A percentile compares a stretch with the other conserved stretches of the same genome.
These are phyloP conservation scores for Conops quadrifasciatus DNA, from an alignment of 2,888 invertebrate genomes.

Conservation along the genomic window DNA sequence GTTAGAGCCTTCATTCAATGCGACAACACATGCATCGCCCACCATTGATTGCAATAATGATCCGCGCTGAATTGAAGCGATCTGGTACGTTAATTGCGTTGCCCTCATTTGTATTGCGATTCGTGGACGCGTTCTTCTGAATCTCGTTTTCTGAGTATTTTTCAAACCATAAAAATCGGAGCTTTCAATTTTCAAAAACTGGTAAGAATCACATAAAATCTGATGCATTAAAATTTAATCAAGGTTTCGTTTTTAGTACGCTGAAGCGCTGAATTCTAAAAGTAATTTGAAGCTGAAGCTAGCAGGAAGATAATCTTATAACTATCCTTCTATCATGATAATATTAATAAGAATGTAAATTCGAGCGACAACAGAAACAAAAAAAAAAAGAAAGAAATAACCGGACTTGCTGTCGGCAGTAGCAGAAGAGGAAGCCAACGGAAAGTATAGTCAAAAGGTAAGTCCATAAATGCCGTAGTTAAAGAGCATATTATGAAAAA, in stretches of 20 bases:
- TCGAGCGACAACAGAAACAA: too few relatives aligned
- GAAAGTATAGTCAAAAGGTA: too few relatives aligned
- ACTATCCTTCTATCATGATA: too few relatives aligned
- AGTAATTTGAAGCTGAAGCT: too few relatives aligned
- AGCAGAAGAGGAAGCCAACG: too few relatives aligned
- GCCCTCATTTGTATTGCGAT: constrained; percentile 8
- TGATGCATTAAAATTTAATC: background rate
- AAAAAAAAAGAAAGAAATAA: too few relatives aligned
- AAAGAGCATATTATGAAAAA: too few relatives aligned
- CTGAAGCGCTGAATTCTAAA: too few relatives aligned
- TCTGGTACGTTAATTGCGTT: constrained; percentile 1
- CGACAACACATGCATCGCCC: constrained; percentile 6
- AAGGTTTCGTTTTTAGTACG: background rate
- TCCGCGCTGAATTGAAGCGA: constrained; percentile 11
- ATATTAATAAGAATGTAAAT: too few relatives aligned
- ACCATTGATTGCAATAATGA: constrained; percentile 20
- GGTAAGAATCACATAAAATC: background rate
- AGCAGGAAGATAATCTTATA: too few relatives aligned
- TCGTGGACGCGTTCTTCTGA: constrained; percentile 20
- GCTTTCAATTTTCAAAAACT: background rate
- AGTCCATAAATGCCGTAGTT: too few relatives aligned
- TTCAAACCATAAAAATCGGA: background rate
- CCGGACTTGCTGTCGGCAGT: too few relatives aligned
- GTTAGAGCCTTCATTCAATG: constrained; percentile 20
- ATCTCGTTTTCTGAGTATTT: background rate